A percentile compares a stretch with the other conserved stretches of the same genome.
These are phyloP conservation scores for Erannis defoliaria DNA, from an alignment of 2,888 invertebrate species.

Conservation along the genomic window DNA sequence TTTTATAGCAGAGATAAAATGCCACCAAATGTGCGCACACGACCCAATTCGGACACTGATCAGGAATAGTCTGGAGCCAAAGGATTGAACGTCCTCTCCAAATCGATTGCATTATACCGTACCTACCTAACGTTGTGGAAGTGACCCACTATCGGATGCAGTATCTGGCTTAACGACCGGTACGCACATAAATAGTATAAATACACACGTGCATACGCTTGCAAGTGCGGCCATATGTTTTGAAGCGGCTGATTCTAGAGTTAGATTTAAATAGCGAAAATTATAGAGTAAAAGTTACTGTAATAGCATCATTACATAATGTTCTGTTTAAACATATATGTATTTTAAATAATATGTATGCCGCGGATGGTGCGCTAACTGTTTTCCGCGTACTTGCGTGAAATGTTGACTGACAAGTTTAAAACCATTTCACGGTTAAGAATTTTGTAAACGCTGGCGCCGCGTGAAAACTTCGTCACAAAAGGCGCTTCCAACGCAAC, in stretches of 20 bases:
- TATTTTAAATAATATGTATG: slow-evolving; percentile 37
- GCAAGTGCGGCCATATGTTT: slow-evolving; percentile 51
- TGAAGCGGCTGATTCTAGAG: slow-evolving; percentile 38
- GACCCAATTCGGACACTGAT: slow-evolving; percentile 71
- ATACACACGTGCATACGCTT: slow-evolving; percentile 52
- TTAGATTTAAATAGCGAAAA: slow-evolving; percentile 50
- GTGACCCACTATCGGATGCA: slow-evolving; percentile 68
- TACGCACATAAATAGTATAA: slow-evolving; percentile 46
- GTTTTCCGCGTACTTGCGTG: slow-evolving; percentile 27
- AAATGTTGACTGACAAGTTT: slow-evolving; percentile 16
- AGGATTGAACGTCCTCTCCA: slow-evolving; percentile 62
- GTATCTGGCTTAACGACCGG: slow-evolving; percentile 52
- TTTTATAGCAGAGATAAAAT: slow-evolving; percentile 74
- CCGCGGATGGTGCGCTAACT: slow-evolving; percentile 16
- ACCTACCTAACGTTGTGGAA: slow-evolving; percentile 48
- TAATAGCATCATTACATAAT: slow-evolving; percentile 45
- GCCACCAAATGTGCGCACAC: slow-evolving; percentile 68
- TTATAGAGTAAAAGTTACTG: slow-evolving; percentile 42
- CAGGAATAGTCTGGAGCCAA: slow-evolving; percentile 53
- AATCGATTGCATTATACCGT: slow-evolving; percentile 63
- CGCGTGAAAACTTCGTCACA: slow-evolving; percentile 24
- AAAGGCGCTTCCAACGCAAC: slow-evolving; percentile 28
- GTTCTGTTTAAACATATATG: slow-evolving; percentile 37
- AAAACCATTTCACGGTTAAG: slow-evolving; percentile 16
- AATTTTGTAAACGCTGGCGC: slow-evolving; percentile 18